Percentiles rank a stretch among this genome's conserved stretches.
These are phyloP conservation scores for Euschistus heros DNA, from an alignment of 1,140 invertebrate species.

Conservation along the genomic window DNA sequence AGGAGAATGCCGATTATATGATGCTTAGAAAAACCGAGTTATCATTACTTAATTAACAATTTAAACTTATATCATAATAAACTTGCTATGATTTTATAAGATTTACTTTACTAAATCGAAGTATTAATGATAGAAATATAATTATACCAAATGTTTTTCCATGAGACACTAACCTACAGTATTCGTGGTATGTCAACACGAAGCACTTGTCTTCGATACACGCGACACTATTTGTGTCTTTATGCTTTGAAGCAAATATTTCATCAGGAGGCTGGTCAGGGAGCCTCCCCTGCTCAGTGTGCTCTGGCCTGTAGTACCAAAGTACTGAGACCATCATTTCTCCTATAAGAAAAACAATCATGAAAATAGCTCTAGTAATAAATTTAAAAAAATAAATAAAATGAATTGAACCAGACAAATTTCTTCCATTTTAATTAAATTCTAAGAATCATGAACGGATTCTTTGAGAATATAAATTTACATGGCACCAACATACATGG, in stretches of 20 bases:
- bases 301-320: conserved; percentile 96
- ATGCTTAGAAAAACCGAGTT: too few relatives aligned
- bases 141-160: background rate
- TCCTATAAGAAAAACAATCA: conserved; percentile 43
- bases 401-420: too few relatives aligned
- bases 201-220: conserved; percentile 98
- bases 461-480: too few relatives aligned
- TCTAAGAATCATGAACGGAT: too few relatives aligned
- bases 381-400: too few relatives aligned
- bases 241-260: conserved; percentile 88
- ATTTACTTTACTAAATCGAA: background rate
- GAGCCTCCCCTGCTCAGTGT: conserved; percentile 77
- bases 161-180: conserved; percentile 63
- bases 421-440: too few relatives aligned
- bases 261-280: conserved; percentile 73
- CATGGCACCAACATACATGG: too few relatives aligned
- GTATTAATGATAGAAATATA: background rate
- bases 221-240: conserved; percentile 87
- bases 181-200: conserved; percentile 92
- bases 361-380: too few relatives aligned
- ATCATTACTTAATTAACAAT: too few relatives aligned
- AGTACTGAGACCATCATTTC: conserved; percentile 95
- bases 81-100: background rate
- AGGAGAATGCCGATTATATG: too few relatives aligned
- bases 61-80: too few relatives aligned